A percentile compares a stretch with the other conserved stretches of the same genome.
Evolutionary conservation across 1,140 invertebrate genomes (phyloP).

Genomic region (Meloidogyne exigua): DNA sequence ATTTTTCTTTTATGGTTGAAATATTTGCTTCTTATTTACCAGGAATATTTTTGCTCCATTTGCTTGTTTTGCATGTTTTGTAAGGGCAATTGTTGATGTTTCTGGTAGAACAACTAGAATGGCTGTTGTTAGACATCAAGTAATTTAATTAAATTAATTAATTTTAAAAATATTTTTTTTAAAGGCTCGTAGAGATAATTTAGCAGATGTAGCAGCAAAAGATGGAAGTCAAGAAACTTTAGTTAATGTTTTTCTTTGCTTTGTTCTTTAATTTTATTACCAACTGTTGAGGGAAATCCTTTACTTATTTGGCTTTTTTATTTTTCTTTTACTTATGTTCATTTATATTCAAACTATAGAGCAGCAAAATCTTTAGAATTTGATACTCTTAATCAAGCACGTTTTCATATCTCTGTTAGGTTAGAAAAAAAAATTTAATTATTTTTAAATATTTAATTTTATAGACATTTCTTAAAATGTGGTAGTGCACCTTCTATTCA

Average conservation of each 20-base stretch:
- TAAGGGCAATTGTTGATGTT: slow-evolving; percentile 75
- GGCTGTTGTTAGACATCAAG: slow-evolving; percentile 84
- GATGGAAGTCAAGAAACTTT: slow-evolving; percentile 93
- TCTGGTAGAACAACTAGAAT: slow-evolving; percentile 86
- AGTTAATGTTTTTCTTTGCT: slow-evolving; percentile 73
- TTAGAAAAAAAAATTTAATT: not conserved
- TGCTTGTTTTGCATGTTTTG: slow-evolving; percentile 68
- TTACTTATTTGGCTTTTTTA: slow-evolving; percentile 74
- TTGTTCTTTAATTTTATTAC: slow-evolving; percentile 44
- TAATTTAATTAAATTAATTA: not conserved
- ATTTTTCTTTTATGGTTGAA: slow-evolving; percentile 80
- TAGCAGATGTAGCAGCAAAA: slow-evolving; percentile 89
- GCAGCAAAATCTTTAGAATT: slow-evolving; percentile 77
- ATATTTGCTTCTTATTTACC: slow-evolving; percentile 71
- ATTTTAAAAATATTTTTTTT: slow-evolving; percentile 21
- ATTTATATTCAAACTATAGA: slow-evolving; percentile 80
- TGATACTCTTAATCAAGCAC: slow-evolving; percentile 73
- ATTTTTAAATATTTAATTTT: slow-evolving; percentile 9
- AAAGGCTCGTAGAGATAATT: slow-evolving; percentile 79
- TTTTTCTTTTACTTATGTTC: slow-evolving; percentile 74
- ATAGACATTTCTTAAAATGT: slow-evolving; percentile 33
- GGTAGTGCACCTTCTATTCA: slow-evolving; percentile 28
- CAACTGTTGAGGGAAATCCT: slow-evolving; percentile 53
- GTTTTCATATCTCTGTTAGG: slow-evolving; percentile 47
- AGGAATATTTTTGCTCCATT: slow-evolving; percentile 60